Conservation (phyloP, 1,140 invertebrate species). For the Nebria ingens region DNA sequence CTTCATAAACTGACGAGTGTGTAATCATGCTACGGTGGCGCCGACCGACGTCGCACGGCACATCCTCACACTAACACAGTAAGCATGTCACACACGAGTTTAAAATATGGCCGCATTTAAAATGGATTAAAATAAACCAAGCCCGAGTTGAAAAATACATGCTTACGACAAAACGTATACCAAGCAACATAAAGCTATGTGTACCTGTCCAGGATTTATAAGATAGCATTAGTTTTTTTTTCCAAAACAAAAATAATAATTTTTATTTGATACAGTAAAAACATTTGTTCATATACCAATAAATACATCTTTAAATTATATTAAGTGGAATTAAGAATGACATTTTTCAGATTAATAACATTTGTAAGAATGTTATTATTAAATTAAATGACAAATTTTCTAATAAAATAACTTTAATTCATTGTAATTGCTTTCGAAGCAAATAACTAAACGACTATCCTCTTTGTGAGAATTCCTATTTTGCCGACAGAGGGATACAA, state of each 20-base stretch:
- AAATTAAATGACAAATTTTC: too few relatives aligned
- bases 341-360: too few relatives aligned
- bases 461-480: background rate
- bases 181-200: too few relatives aligned
- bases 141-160: constrained; percentile 1
- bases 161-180: background rate
- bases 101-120: constrained; percentile 8
- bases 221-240: too few relatives aligned
- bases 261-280: too few relatives aligned
- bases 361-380: too few relatives aligned
- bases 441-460: background rate
- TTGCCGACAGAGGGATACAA: background rate
- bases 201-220: too few relatives aligned
- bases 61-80: background rate
- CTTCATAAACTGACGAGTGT: constrained; percentile 22
- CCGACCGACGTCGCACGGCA: background rate
- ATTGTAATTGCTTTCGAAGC: background rate
- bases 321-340: too few relatives aligned
- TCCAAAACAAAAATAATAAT: too few relatives aligned
- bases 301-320: too few relatives aligned
- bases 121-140: constrained; percentile 7
- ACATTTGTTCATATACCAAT: too few relatives aligned
- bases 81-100: background rate
- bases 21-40: background rate
- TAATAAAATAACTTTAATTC: too few relatives aligned